Evolutionary conservation across 2,888 invertebrate species (phyloP), one percentile per base, ranked within the genome.

Genomic region (Cheilosia scutellata): DNA sequence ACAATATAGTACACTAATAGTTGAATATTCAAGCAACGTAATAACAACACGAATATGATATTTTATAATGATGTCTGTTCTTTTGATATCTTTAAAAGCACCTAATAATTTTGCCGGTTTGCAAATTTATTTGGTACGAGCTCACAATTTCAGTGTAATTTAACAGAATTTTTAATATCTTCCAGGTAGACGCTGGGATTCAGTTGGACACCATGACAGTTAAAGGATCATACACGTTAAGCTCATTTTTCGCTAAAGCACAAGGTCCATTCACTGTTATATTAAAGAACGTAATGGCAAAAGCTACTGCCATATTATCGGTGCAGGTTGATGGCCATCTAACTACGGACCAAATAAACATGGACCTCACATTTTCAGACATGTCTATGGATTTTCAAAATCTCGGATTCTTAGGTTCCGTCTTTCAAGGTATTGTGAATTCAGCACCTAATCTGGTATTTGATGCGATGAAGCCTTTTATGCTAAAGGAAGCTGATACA

Each of bases 381-480:
- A 96, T 97, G 89, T 93, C 95, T 7, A 95, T 97, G 93, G 95
- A 97, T 89, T 97, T 98, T 89, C 94, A 97, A 91, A 96, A 97
- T 90, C 94, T 97, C 0, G 92, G 97, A 5, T 94, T 97, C 88
- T 93, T 97, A 82, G 96, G 96, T 0, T 94, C 94, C 51, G 92
- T 94, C 87, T 94, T 95, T 87, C 95, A 96, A 91, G 95, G 96
- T 0, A 93, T 97, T 58, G 94, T 98, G 55, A 98, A 97, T 91
- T 95, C 96, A 0, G 94, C 97, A 0, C 97, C 97, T 0, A 95
- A 94, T 13, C 95, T 97, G 86, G 94, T 98, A 2, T 97, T 98
- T 89, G 97, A 97, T 90, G 96, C 96, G 9, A 96, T 98, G 89
- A 97, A 98, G 90, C 97, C 97, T 0, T 96, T 96, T 88, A 95